A percentile compares a stretch with the other conserved stretches of the same genome.
These are phyloP conservation scores for Drosophila cognata DNA, from an alignment of 2,888 invertebrate genomes.

Conservation along the genomic window DNA sequence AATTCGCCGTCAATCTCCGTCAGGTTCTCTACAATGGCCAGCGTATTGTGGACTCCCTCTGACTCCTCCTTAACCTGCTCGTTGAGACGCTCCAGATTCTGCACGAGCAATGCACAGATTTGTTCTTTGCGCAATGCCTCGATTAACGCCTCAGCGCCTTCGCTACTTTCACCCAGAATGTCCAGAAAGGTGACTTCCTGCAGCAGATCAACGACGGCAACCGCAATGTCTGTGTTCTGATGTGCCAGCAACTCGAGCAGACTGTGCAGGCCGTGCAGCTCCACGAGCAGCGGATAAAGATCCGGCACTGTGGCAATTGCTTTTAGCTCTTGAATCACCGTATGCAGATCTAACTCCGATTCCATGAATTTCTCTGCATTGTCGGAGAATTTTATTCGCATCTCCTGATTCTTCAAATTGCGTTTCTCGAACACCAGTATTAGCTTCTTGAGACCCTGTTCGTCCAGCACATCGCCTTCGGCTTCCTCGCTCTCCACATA, in stretches of 20 bases:
- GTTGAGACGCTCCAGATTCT: constrained; percentile 96
- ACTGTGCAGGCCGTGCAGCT: constrained; percentile 94
- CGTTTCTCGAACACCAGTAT: constrained; percentile 97
- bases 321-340: constrained; percentile 94
- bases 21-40: constrained; percentile 96
- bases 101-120: constrained; percentile 94
- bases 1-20: constrained; percentile 95
- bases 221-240: constrained; percentile 92
- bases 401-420: constrained; percentile 96
- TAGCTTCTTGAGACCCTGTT: constrained; percentile 93
- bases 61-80: constrained; percentile 97
- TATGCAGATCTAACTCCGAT: constrained; percentile 97
- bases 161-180: constrained; percentile 95
- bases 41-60: constrained; percentile 97
- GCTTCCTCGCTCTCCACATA: constrained; percentile 93
- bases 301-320: constrained; percentile 98
- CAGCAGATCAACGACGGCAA: constrained; percentile 86
- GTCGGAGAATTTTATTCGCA: constrained; percentile 99
- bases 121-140: constrained; percentile 95
- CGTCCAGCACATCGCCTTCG: constrained; percentile 95
- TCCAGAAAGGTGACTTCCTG: constrained; percentile 98
- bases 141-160: constrained; percentile 94
- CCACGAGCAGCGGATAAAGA: constrained; percentile 95
- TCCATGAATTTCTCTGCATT: constrained; percentile 99
- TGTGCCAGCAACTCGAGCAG: constrained; percentile 96